Evolutionary conservation across 2,113 vertebrate genomes (phyloP), one percentile per base, ranked within the genome.

Genomic region (Semnopithecus entellus): DNA sequence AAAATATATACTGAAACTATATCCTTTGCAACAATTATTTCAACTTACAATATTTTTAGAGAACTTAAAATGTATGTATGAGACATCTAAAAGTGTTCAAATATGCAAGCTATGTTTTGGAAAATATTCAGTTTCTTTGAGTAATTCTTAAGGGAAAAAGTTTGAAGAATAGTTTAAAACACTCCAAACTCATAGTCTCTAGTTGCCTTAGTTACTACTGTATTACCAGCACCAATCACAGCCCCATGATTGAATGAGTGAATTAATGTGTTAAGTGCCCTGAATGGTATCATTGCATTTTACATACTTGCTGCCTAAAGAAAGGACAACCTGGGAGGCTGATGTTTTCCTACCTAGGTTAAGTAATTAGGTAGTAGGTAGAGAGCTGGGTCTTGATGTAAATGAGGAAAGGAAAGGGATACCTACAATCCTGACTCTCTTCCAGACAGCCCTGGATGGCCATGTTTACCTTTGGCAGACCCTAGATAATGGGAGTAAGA

Each of bases 11-110:
- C 18, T 85, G 4, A 88, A 94, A 93, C 93, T 66, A 55, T 5
- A 94, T 78, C 32, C 17, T 95, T 70, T 85, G 43, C 40, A 75
- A 66, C 10, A 88, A 52, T 94, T 76, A 52, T 94, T 81, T 91
- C 25, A 90, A 70, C 8, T 93, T 84, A 45, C 17, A 83, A 90
- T 38, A 23, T 27, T 96, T 92, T 78, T 84, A 66, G 43, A 81
- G 81, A 35, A 25, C 32, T 94, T 86, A 64, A 89, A 76, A 8
- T 92, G 4, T 80, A 48, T 0, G 52, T 75, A 48, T 0, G 52
- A 86, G 61, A 25, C 25, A 84, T 43, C 83, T 92, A 8, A 91
- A 94, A 75, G 14, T 84, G 8, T 57, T 92, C 30, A 92, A 86
- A 59, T 64, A 85, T 18, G 78, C 8, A 79, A 45, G 25, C 61